phyloP scores from a whole-genome alignment of 2,888 invertebrate genomes.

The Drepanosiphum platanoidis region DNA sequence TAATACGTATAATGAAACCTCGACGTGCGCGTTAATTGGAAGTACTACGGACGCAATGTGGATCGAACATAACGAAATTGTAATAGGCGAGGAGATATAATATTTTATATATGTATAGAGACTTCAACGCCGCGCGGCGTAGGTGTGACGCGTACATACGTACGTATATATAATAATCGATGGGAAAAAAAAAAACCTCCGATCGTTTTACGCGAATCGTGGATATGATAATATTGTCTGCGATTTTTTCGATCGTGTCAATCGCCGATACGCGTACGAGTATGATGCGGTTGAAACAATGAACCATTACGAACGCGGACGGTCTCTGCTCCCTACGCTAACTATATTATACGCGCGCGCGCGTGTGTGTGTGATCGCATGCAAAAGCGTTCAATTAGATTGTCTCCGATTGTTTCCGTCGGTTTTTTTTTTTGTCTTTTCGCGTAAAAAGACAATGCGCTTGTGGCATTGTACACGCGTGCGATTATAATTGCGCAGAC shows the following conservation, averaged over 20 bases:
- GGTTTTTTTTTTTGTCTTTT: slow-evolving; percentile 2
- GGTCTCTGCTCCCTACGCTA: slow-evolving; percentile 19
- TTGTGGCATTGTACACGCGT: background rate
- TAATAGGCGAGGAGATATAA: too few species aligned
- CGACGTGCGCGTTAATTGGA: too few species aligned
- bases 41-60: too few species aligned
- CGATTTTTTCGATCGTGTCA: too few species aligned
- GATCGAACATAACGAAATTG: too few species aligned
- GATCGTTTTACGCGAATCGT: background rate
- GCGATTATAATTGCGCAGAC: background rate
- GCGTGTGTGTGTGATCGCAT: slow-evolving; percentile 5
- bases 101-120: too few species aligned
- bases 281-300: background rate
- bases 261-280: too few species aligned
- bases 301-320: background rate
- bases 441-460: slow-evolving; percentile 22
- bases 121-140: background rate
- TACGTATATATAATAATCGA: too few species aligned
- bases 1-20: too few species aligned
- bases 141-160: too few species aligned
- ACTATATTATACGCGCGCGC: background rate
- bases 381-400: background rate
- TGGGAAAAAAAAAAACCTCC: background rate
- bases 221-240: background rate
- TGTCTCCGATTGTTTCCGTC: slow-evolving; percentile 7